phyloP scores from a whole-genome alignment of 1,140 invertebrate genomes.

The Orchesella cincta region DNA sequence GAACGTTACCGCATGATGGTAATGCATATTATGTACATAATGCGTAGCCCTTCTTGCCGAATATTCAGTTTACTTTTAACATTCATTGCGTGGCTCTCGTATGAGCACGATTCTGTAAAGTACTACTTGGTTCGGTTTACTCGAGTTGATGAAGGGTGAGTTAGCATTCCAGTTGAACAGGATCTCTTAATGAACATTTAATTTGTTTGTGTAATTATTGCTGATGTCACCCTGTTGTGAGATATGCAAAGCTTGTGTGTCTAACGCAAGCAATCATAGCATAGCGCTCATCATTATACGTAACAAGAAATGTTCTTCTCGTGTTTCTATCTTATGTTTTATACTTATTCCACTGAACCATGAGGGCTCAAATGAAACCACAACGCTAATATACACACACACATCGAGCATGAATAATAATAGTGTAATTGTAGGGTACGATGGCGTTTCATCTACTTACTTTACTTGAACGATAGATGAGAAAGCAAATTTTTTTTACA shows the following conservation, averaged over 20 bases:
- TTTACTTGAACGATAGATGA: not conserved
- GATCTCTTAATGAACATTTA: slow-evolving; percentile 38
- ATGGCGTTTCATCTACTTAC: not conserved
- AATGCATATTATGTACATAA: not conserved
- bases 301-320: not conserved
- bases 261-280: not conserved
- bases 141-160: not conserved
- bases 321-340: not conserved
- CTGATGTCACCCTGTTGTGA: slow-evolving; percentile 43
- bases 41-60: too few species aligned
- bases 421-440: not conserved
- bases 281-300: too few species aligned
- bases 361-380: too few species aligned
- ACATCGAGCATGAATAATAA: not conserved
- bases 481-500: not conserved
- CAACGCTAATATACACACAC: too few species aligned
- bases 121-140: not conserved
- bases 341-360: not conserved
- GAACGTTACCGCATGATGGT: too few species aligned
- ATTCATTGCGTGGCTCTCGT: not conserved
- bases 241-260: not conserved
- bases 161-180: not conserved
- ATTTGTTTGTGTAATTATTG: slow-evolving; percentile 43
- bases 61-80: not conserved
- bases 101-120: not conserved